Conservation (phyloP, 2,797 vertebrate genomes). For the Pyrocephalus nanus region DNA sequence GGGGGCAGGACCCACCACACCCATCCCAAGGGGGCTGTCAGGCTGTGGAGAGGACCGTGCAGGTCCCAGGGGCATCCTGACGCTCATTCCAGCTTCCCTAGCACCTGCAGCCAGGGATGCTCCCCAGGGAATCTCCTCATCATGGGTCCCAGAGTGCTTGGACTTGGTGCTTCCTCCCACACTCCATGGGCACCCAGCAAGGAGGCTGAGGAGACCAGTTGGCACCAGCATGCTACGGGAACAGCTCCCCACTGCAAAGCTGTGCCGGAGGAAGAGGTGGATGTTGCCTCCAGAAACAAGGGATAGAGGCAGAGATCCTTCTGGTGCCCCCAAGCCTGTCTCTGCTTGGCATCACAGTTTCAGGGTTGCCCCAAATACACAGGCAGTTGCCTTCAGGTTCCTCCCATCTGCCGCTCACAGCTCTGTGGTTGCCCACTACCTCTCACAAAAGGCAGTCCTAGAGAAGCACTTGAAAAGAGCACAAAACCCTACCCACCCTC, state of each 20-base stretch:
- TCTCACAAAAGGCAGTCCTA: not conserved
- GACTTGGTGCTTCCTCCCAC: not conserved
- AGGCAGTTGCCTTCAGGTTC: not conserved
- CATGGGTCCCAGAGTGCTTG: fast-evolving
- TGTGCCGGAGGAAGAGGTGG: fast-evolving
- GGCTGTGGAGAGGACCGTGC: fast-evolving
- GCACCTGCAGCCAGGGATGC: fast-evolving
- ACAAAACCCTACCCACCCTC: not conserved
- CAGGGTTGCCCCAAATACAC: not conserved
- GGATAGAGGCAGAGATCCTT: not conserved
- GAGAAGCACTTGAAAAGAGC: not conserved
- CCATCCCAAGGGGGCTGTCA: fast-evolving
- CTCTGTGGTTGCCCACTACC: fast-evolving
- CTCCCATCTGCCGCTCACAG: not conserved
- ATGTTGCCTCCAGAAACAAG: fast-evolving
- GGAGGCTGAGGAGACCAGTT: fast-evolving
- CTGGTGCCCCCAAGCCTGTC: fast-evolving
- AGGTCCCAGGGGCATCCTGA: not conserved
- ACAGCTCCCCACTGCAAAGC: not conserved
- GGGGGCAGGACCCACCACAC: fast-evolving
- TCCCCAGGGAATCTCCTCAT: fast-evolving
- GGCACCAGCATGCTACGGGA: fast-evolving
- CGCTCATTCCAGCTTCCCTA: not conserved
- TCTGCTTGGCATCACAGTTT: not conserved
- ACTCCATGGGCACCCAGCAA: fast-evolving